Conservation (phyloP, 2,888 invertebrate species). For the Yponomeuta evonymella region DNA sequence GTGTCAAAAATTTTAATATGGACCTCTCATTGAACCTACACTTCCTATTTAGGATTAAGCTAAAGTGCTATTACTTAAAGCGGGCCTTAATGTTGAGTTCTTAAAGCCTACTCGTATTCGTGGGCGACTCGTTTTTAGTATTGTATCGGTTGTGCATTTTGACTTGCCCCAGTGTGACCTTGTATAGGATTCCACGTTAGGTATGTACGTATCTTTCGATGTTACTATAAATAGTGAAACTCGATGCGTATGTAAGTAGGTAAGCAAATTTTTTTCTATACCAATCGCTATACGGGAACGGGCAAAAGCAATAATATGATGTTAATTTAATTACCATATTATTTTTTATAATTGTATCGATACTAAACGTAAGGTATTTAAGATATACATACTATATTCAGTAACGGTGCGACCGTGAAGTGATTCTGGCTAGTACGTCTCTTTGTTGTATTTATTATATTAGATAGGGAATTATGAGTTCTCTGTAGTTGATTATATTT, state of each 20-base stretch:
- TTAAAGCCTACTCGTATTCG: slow-evolving; percentile 21
- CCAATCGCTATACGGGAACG: slow-evolving; percentile 77
- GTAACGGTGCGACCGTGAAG: slow-evolving; percentile 73
- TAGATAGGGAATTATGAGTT: slow-evolving; percentile 74
- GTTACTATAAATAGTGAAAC: slow-evolving; percentile 47
- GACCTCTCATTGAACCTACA: slow-evolving; percentile 50
- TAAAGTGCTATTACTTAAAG: slow-evolving; percentile 72
- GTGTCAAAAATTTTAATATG: slow-evolving; percentile 44
- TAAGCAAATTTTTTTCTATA: slow-evolving; percentile 73
- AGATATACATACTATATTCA: slow-evolving; percentile 49
- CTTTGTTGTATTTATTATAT: slow-evolving; percentile 73
- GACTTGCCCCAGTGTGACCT: slow-evolving; percentile 72
- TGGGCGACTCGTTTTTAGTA: slow-evolving; percentile 61
- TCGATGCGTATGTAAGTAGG: slow-evolving; percentile 63
- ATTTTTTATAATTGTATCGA: slow-evolving; percentile 73
- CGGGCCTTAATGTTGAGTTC: slow-evolving; percentile 52
- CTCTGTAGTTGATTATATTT: slow-evolving; percentile 75
- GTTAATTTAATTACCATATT: slow-evolving; percentile 77
- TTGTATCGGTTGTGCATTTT: slow-evolving; percentile 72
- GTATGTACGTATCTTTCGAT: slow-evolving; percentile 56
- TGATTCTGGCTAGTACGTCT: slow-evolving; percentile 68
- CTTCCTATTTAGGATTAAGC: slow-evolving; percentile 71
- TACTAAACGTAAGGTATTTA: slow-evolving; percentile 68
- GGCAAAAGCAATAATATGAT: slow-evolving; percentile 77
- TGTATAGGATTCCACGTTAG: slow-evolving; percentile 52